phyloP scores from a whole-genome alignment of 2,888 invertebrate genomes.

The Ferrisia virgata region DNA sequence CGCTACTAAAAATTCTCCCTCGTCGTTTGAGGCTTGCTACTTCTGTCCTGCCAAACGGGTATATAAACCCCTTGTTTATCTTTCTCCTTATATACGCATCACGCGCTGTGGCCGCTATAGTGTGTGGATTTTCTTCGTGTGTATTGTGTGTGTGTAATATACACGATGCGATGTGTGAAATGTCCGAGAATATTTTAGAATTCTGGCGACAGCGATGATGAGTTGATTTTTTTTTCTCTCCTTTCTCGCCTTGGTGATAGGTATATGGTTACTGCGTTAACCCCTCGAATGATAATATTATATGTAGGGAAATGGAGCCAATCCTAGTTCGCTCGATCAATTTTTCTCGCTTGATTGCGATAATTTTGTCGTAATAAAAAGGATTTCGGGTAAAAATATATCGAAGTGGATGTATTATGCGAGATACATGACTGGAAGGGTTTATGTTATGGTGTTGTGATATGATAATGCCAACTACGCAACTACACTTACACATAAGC shows the following conservation, averaged over 20 bases:
- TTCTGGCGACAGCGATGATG: background rate
- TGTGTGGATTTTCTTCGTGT: background rate
- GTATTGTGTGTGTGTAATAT: conserved; percentile 20
- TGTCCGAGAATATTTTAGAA: conserved; percentile 37
- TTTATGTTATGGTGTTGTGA: too few relatives aligned
- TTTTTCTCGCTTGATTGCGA: background rate
- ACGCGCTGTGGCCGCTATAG: too few relatives aligned
- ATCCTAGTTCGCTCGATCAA: background rate
- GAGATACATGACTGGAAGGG: background rate
- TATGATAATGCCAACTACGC: too few relatives aligned
- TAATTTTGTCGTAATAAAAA: background rate
- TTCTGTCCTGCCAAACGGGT: background rate
- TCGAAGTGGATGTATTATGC: background rate
- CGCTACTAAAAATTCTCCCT: background rate
- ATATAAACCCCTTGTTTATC: conserved; percentile 38
- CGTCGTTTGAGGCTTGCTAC: background rate
- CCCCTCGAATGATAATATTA: background rate
- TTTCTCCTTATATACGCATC: conserved; percentile 5
- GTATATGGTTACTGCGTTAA: background rate
- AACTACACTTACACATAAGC: too few relatives aligned
- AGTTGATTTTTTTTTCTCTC: background rate
- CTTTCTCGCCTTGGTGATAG: background rate
- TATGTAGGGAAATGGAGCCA: background rate
- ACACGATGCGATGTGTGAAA: background rate
- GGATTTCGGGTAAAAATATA: too few relatives aligned